Evolutionary conservation across 2,888 invertebrate species (phyloP).

Genomic region (Apamea monoglypha): DNA sequence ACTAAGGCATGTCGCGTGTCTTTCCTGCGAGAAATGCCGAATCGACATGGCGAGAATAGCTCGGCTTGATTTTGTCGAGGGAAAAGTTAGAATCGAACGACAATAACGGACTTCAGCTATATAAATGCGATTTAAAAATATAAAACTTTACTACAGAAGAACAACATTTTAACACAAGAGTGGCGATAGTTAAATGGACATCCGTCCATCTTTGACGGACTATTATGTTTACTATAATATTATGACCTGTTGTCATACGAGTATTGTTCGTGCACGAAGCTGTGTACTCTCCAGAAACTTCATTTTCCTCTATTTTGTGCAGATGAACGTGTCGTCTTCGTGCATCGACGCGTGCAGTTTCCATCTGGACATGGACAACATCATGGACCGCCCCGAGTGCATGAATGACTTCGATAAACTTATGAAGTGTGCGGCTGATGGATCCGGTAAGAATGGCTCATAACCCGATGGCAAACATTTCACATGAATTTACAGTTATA

Average conservation of each 20-base stretch:
- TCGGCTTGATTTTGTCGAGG: too few species aligned
- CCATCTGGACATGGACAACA: slow-evolving; percentile 95
- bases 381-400: slow-evolving; percentile 95
- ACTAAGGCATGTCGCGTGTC: too few species aligned
- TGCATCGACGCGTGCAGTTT: slow-evolving; percentile 96
- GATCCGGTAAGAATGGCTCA: slow-evolving; percentile 87
- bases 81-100: too few species aligned
- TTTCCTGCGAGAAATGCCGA: too few species aligned
- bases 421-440: slow-evolving; percentile 96
- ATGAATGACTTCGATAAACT: slow-evolving; percentile 95
- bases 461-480: neutral
- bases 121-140: neutral
- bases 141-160: neutral
- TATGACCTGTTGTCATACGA: neutral
- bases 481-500: neutral
- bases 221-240: neutral
- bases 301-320: slow-evolving; percentile 1
- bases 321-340: slow-evolving; percentile 93
- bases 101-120: neutral
- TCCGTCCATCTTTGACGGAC: neutral
- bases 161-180: neutral
- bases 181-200: too few species aligned
- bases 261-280: neutral
- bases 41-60: too few species aligned
- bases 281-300: neutral